Percentiles rank a stretch among this genome's conserved stretches.
Conservation (phyloP, 1,140 invertebrate species). For the Zaprionus nigranus region DNA sequence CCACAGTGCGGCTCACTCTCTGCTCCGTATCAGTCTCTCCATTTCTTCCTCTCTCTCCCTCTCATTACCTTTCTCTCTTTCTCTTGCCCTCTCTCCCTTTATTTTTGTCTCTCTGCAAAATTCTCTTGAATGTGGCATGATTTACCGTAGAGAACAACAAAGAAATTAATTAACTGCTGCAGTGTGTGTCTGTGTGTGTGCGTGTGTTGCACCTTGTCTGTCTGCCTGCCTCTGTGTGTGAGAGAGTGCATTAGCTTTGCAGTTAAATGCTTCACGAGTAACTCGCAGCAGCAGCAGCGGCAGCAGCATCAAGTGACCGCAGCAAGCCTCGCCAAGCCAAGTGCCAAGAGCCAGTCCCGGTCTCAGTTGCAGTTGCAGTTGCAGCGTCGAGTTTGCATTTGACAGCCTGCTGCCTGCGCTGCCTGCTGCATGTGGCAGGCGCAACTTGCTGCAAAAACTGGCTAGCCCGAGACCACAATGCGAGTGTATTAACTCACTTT, state of each 20-base stretch:
- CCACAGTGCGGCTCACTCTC: slow-evolving; percentile 28
- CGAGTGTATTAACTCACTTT: slow-evolving; percentile 74
- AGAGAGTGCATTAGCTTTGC: slow-evolving; percentile 78
- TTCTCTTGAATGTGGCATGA: slow-evolving; percentile 69
- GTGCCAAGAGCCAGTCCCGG: slow-evolving; percentile 17
- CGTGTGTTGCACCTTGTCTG: slow-evolving; percentile 13
- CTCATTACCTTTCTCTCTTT: slow-evolving; percentile 9
- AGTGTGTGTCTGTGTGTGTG: slow-evolving; percentile 60
- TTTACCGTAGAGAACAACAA: slow-evolving; percentile 82
- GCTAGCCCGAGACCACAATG: slow-evolving; percentile 50
- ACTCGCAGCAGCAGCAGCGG: slow-evolving; percentile 43
- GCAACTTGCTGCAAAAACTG: slow-evolving; percentile 63
- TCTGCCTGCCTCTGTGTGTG: slow-evolving; percentile 46
- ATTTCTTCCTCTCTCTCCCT: slow-evolving; percentile 22
- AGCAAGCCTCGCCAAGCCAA: slow-evolving; percentile 12
- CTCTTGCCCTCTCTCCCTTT: neutral
- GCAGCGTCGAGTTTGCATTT: slow-evolving; percentile 64
- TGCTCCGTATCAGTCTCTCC: slow-evolving; percentile 21
- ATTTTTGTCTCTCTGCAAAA: slow-evolving; percentile 35
- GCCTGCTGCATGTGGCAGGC: slow-evolving; percentile 50
- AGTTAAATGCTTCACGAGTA: slow-evolving; percentile 71
- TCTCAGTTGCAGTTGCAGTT: slow-evolving; percentile 15
- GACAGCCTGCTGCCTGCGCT: slow-evolving; percentile 75
- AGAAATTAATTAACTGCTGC: slow-evolving; percentile 81
- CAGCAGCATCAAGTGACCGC: slow-evolving; percentile 25